Conservation (phyloP, 53 echinoderm and acorn worm species). For the Antedon mediterranea region DNA sequence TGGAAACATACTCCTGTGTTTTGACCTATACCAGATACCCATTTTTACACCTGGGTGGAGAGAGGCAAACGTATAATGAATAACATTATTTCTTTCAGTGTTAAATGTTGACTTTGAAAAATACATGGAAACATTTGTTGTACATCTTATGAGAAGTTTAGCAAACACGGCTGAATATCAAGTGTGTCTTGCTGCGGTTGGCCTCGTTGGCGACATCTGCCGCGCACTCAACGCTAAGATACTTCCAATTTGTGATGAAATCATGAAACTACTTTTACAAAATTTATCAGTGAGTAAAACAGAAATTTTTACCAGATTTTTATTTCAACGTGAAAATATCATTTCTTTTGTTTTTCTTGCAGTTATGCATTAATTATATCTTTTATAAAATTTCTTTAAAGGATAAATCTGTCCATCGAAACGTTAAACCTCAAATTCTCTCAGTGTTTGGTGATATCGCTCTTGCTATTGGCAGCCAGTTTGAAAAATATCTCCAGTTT, state of each 20-base stretch:
- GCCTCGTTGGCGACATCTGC: constrained; percentile 84
- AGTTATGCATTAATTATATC: too few species aligned
- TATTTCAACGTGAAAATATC: too few species aligned
- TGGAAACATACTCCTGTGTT: too few species aligned
- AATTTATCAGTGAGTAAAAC: constrained; percentile 57
- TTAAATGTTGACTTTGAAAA: constrained; percentile 65
- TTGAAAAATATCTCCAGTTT: constrained; percentile 44
- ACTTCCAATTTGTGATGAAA: constrained; percentile 50
- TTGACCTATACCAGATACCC: too few species aligned
- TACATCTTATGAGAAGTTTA: constrained; percentile 45
- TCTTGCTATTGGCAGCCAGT: constrained; percentile 78
- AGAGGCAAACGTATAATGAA: neutral
- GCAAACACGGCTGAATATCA: constrained; percentile 80
- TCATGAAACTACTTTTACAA: constrained; percentile 59
- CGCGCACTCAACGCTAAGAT: constrained; percentile 65
- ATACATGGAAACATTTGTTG: constrained; percentile 71
- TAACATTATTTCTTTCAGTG: constrained; percentile 21
- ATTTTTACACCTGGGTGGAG: too few species aligned
- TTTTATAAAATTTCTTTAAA: too few species aligned
- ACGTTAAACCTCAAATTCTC: constrained; percentile 88
- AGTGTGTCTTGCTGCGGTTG: constrained; percentile 83
- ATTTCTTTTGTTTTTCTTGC: too few species aligned
- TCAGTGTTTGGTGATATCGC: constrained; percentile 96
- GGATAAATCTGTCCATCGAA: constrained; percentile 82
- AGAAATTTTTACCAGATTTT: too few species aligned